Base-by-base conservation (phyloP, 2,888 invertebrate species). In the Hirtodrosophila histrioides region DNA sequence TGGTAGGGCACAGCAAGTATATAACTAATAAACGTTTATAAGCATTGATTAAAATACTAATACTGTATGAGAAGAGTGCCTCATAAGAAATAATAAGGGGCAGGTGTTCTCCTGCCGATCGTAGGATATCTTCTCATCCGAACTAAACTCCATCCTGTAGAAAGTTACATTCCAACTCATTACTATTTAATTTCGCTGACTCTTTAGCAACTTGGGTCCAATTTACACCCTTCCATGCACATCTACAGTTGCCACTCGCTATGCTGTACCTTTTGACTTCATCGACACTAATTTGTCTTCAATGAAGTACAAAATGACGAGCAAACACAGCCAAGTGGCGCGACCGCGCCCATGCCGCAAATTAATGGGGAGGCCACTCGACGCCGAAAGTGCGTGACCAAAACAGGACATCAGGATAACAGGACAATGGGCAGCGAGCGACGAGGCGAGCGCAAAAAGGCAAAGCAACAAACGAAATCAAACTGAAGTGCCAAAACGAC, bases 271-370 rank as follows among this genome's bases (percentile, higher is more conserved):
- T 37, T 45, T 45, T 35, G 53, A 69, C 69, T 74, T 56, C 67
- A 80, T 83, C 69, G 86, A 86, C 82, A 76, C 80, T 86, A 83
- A 83, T 83, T 83, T 83, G 80, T 63, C 76, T 70, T 67, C 84
- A 78, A 83, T 78, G 70, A 63, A 78, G 78, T 69, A 67, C 61
- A 39, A 69, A 75, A 72, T 73, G 75, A 67, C 54, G 56, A 54
- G 53, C 41, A 51, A 46, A 55, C 48, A 69, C 55, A 49, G 62
- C 69, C 75, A 54, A 82, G 83, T 65, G 57, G 48, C 43, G 49
- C 23, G 48, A 17, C 4, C 5, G 17, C 29, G 17, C 24, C 35
- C 54, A 33, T 44, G 44, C 61, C 53, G 48, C 9, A 51, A 39
- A 45, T 49, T 64, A 67, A 74, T 62, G 51, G 73, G 54, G 37